These are phyloP conservation scores for Andrena camellia DNA, from an alignment of 2,888 invertebrate species.

Conservation along the genomic window DNA sequence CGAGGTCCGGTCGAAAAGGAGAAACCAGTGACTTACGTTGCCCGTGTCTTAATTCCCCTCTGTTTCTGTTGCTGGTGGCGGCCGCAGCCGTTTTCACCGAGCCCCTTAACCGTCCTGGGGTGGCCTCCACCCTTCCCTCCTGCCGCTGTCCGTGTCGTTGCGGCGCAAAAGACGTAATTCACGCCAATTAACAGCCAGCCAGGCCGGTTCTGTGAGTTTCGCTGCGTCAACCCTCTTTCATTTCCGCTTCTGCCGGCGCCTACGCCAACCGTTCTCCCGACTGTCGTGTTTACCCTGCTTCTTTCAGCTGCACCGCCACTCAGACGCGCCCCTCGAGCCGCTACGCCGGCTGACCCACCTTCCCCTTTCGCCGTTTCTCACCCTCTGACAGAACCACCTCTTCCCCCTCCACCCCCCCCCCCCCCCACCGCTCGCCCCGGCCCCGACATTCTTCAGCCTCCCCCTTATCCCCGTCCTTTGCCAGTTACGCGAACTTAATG, in stretches of 20 bases:
- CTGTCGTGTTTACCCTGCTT: conserved; percentile 68
- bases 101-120: background rate
- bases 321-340: conserved; percentile 68
- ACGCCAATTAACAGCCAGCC: conserved; percentile 77
- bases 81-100: conserved; percentile 1
- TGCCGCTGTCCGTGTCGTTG: conserved; percentile 63
- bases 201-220: conserved; percentile 60
- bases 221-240: conserved; percentile 71
- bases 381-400: conserved; percentile 4
- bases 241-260: conserved; percentile 55
- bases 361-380: conserved; percentile 30
- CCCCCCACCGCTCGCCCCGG: no score
- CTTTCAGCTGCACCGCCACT: conserved; percentile 72
- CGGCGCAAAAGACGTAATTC: conserved; percentile 76
- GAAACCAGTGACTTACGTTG: conserved; percentile 40
- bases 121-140: conserved; percentile 10
- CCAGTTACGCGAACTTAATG: conserved; percentile 69
- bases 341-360: conserved; percentile 52
- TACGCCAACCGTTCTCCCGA: conserved; percentile 43
- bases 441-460: background rate
- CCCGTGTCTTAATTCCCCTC: conserved; percentile 53
- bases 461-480: conserved; percentile 19
- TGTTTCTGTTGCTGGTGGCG: conserved; percentile 23
- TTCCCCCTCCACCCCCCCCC: no score
- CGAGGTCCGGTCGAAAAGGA: background rate